Base-by-base conservation (phyloP, 2,888 invertebrate species). In the Pteria penguin region DNA sequence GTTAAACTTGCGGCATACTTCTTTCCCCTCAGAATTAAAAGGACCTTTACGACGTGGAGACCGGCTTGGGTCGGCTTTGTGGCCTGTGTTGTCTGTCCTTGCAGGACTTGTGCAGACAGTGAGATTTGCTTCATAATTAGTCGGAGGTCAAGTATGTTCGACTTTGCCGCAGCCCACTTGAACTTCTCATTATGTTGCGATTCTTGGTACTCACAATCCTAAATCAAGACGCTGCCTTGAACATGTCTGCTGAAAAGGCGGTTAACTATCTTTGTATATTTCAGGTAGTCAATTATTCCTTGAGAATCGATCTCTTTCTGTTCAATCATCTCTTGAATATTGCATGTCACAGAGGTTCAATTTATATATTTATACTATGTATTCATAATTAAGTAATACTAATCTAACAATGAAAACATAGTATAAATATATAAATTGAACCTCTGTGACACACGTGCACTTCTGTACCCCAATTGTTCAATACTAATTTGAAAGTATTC, bases 1-100 rank as follows among this genome's bases (percentile, higher is more conserved):
- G 24, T 77, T 77, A 26, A 65, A 77, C 52, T 67, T 73, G 1
- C 73, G 32, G n/a, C 71, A 77, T 2, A 77, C 74, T 55, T 73
- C 73, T 4, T 61, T 31, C 3, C 70, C 67, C 24, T 70, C 66
- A 8, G 66, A 65, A n/a, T 61, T 65, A 11, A 70, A 74, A 14
- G 77, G 73, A 14, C 77, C 73, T 31, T 45, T 57, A 5, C 33
- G 45, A 4, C 54, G 24, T 27, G 27, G 45, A 29, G 52, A 29
- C 8, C 22, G 18, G 24, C 29, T 52, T 31, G 26, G 11, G 18
- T 45, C 18, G 45, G 18, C 1, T 11, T 18, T n/a, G 31, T 0
- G 31, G 3, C 14, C 14, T 36, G 0, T 22, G 2, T 27, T 18
- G 36, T n/a, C 33, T n/a, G 26, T 36, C 36, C 22, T 45, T 29